These are phyloP conservation scores for Brachionichthys hirsutus DNA, from an alignment of 2,113 vertebrate genomes.

Conservation along the genomic window DNA sequence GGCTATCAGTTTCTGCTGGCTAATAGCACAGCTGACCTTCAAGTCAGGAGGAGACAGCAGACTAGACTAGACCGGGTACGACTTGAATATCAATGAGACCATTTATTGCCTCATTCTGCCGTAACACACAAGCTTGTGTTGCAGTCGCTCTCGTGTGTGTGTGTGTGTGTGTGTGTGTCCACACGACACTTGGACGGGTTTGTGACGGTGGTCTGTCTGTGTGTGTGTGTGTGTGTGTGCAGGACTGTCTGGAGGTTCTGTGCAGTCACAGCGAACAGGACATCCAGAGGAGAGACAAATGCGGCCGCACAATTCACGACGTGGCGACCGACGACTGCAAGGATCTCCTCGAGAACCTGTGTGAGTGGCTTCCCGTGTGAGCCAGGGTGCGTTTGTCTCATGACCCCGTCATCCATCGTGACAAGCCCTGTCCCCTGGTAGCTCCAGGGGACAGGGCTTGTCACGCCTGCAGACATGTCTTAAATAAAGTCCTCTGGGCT, in stretches of 20 bases:
- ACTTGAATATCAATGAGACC: constrained; percentile 30
- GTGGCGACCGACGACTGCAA: constrained; percentile 98
- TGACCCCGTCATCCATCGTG: too few relatives aligned
- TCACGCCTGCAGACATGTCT: too few relatives aligned
- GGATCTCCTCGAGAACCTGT: constrained; percentile 92
- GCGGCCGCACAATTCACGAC: constrained; percentile 89
- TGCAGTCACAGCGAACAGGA: constrained; percentile 89
- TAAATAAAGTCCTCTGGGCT: too few relatives aligned
- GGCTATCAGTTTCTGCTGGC: too few relatives aligned
- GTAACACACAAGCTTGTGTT: not conserved
- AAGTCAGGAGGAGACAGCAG: constrained; percentile 12
- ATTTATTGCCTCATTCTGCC: not conserved
- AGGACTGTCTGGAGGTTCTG: constrained; percentile 95
- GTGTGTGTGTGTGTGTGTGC: constrained; percentile 45
- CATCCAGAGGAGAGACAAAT: constrained; percentile 88
- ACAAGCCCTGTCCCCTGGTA: too few relatives aligned
- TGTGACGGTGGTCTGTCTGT: not conserved
- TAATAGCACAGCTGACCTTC: constrained; percentile 5
- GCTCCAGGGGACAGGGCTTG: too few relatives aligned
- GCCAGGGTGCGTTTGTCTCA: too few relatives aligned
- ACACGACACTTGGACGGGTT: not conserved
- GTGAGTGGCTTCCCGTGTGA: constrained; percentile 76
- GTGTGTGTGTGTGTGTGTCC: not conserved
- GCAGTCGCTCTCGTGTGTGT: not conserved
- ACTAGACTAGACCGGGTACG: constrained; percentile 3